Percentiles rank a stretch among this genome's conserved stretches.
These are phyloP conservation scores for Poeciliopsis prolifica DNA, from an alignment of 2,113 vertebrate genomes.

Conservation along the genomic window DNA sequence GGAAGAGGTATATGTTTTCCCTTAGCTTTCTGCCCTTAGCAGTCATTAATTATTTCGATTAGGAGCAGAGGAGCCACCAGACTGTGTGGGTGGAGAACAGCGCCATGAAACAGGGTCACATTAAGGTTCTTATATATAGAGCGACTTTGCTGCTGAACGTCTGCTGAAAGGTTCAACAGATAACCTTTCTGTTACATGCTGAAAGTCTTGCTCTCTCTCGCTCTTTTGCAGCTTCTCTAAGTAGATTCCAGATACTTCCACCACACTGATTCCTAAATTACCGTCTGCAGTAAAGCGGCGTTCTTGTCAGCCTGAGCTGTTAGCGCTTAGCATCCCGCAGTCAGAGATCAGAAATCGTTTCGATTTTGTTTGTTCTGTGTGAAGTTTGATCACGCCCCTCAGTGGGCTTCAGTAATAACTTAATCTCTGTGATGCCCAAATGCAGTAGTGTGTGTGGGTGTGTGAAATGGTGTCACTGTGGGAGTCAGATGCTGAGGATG, in stretches of 20 bases:
- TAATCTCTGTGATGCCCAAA: background rate
- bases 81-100: too few species aligned
- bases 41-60: too few species aligned
- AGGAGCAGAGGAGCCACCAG: too few species aligned
- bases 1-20: too few species aligned
- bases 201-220: background rate
- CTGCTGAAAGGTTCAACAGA: too few species aligned
- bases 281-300: background rate
- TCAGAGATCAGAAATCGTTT: too few species aligned
- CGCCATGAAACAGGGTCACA: too few species aligned
- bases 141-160: background rate
- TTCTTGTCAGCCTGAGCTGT: too few species aligned
- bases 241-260: too few species aligned
- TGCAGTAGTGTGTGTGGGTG: background rate
- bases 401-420: background rate
- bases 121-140: background rate
- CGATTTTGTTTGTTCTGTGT: background rate
- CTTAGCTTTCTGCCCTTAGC: too few species aligned
- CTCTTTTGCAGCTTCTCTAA: background rate
- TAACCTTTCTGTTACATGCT: background rate
- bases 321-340: too few species aligned
- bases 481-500: constrained; percentile 54
- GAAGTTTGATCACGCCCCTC: background rate
- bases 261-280: background rate
- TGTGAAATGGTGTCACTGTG: constrained; percentile 61